Percentiles rank a stretch among this genome's conserved stretches.
Evolutionary conservation across 64 coral and sea anemone genomes (phyloP).

Genomic region (Montipora foliosa): DNA sequence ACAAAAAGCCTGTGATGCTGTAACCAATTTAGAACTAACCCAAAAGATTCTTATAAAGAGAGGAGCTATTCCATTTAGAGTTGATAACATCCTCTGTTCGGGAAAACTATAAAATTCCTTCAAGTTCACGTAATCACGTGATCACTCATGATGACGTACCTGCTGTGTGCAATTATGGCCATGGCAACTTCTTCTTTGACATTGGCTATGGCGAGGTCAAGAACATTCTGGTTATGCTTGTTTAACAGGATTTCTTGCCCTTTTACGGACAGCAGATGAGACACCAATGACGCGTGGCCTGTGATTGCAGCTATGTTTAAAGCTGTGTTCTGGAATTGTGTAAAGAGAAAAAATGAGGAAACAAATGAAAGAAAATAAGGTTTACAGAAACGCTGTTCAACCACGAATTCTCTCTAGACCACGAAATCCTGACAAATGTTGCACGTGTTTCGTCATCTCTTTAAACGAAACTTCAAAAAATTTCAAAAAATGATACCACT

Average conservation of each 20-base stretch:
- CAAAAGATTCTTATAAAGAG: no score
- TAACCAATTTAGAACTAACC: no score
- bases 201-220: slow-evolving; percentile 85
- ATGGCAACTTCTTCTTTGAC: slow-evolving; percentile 82
- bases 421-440: no score
- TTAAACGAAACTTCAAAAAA: not conserved
- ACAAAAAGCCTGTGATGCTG: no score
- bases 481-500: no score
- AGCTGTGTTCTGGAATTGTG: slow-evolving; percentile 74
- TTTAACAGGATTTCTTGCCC: slow-evolving; percentile 91
- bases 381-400: not conserved
- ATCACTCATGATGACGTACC: slow-evolving; percentile 27
- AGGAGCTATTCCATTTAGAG: no score
- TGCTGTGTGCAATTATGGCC: slow-evolving; percentile 79
- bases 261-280: slow-evolving; percentile 73
- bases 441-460: no score
- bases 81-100: no score
- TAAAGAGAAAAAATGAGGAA: not conserved
- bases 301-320: slow-evolving; percentile 77
- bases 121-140: not conserved
- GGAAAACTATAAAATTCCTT: no score
- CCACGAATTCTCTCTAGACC: not conserved
- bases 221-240: slow-evolving; percentile 79
- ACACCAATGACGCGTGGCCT: slow-evolving; percentile 77
- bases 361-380: not conserved